Conservation (phyloP, 1,140 invertebrate genomes). For the Pachypeltis micranthus region DNA sequence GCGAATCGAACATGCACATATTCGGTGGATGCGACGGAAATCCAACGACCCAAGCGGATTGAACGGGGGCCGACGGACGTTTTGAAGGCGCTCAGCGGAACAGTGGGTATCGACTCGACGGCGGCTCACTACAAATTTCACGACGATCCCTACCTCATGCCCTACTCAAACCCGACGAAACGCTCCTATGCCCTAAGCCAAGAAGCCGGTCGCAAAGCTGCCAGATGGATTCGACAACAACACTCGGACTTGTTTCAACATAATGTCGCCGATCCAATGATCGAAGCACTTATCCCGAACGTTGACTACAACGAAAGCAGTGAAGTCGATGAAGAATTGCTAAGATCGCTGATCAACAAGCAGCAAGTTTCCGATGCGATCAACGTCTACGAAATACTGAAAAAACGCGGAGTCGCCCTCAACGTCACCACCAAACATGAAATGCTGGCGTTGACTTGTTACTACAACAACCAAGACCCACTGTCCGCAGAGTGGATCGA, state of each 20-base stretch:
- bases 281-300: slow-evolving; percentile 51
- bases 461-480: slow-evolving; percentile 58
- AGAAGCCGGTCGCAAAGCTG: slow-evolving; percentile 76
- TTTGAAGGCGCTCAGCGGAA: slow-evolving; percentile 61
- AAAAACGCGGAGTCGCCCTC: slow-evolving; percentile 45
- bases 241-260: slow-evolving; percentile 63
- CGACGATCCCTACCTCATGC: slow-evolving; percentile 81
- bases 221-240: slow-evolving; percentile 67
- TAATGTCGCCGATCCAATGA: slow-evolving; percentile 52
- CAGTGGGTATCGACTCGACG: slow-evolving; percentile 58
- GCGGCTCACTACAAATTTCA: slow-evolving; percentile 78
- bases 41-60: slow-evolving; percentile 54
- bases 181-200: slow-evolving; percentile 63
- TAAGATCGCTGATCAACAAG: slow-evolving; percentile 50
- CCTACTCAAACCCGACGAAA: slow-evolving; percentile 59
- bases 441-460: slow-evolving; percentile 72
- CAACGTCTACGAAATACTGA: slow-evolving; percentile 57
- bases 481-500: slow-evolving; percentile 55
- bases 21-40: slow-evolving; percentile 22
- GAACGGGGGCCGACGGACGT: slow-evolving; percentile 67
- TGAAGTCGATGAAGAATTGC: slow-evolving; percentile 50
- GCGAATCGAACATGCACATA: background rate
- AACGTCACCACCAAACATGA: slow-evolving; percentile 48
- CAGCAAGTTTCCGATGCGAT: slow-evolving; percentile 54
- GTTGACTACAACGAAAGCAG: slow-evolving; percentile 54